Base-by-base conservation (phyloP, 2,113 vertebrate species). In the Pluvianellus socialis region DNA sequence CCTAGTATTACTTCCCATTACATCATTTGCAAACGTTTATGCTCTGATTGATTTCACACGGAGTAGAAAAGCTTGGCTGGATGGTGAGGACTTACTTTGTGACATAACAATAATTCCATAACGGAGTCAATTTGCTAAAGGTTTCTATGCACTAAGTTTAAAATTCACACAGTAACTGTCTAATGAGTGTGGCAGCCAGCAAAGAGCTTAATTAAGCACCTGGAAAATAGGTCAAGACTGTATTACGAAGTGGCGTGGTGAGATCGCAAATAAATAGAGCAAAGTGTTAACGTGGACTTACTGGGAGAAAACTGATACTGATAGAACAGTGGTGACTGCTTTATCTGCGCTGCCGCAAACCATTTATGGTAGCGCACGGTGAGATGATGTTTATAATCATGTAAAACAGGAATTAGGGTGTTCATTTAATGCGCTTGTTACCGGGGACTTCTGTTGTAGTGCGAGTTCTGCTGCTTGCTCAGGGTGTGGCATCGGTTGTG, bases 211-310 rank as follows among this genome's bases (percentile, higher is more conserved):
- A 97, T 97, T 97, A 98, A 95, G 94, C 76, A 95, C 71, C 95
- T 95, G 86, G 83, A 97, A 97, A 97, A 90, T 97, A 97, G 97
- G 97, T 97, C 97, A 97, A 91, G 91, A 79, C 95, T 96, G 55
- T 95, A 94, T 95, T 98, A 97, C 22, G 17, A 62, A 96, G 92
- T 75, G 59, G 70, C 88, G 42, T 4, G 66, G 88, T 92, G 86
- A 96, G 94, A 95, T 95, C 92, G 52, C 97, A 94, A 91, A 96
- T 97, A 88, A 97, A 91, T 91, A 94, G 91, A 96, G 86, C 90
- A 3, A 71, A 77, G 87, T 75, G 91, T 88, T 95, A 91, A 83
- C 4, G 5, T 77, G 79, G 94, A 17, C 83, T 95, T 97, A 97
- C 77, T 26, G 33, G 81, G 95, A 91, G 97, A 90, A 95, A 93